These are phyloP conservation scores for Leptinotarsa texana DNA, from an alignment of 1,140 invertebrate genomes.

Conservation along the genomic window DNA sequence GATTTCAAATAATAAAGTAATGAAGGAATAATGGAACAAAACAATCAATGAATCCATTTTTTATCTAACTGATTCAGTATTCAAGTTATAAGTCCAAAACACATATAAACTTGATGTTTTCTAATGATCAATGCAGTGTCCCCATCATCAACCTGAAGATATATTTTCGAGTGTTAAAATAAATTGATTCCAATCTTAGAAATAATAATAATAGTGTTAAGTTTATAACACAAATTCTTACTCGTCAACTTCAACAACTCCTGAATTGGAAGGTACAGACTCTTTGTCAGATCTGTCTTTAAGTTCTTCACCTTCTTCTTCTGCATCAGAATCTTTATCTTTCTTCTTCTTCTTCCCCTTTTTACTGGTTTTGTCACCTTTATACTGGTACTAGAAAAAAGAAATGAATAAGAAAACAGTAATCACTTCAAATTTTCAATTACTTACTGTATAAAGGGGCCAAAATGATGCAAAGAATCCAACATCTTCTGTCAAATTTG, in stretches of 20 bases:
- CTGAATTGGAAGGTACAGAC: constrained; percentile 11
- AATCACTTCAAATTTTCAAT: background rate
- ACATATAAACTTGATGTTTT: background rate
- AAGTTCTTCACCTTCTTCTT: constrained; percentile 59
- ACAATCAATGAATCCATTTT: no score
- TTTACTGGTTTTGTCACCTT: constrained; percentile 63
- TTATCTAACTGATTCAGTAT: background rate
- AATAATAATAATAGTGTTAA: no score
- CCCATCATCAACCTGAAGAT: no score
- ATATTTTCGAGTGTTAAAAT: no score
- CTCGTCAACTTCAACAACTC: constrained; percentile 17
- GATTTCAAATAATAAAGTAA: no score
- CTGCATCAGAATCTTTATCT: constrained; percentile 75
- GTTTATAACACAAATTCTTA: background rate
- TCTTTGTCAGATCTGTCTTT: constrained; percentile 38
- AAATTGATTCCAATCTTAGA: no score
- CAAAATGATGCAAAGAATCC: constrained; percentile 98
- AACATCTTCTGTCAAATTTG: constrained; percentile 98
- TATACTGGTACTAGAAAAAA: constrained; percentile 73
- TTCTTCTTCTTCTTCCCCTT: constrained; percentile 80
- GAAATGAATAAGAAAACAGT: constrained; percentile 8
- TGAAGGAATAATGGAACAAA: no score
- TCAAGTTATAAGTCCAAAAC: background rate
- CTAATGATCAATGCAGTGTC: no score
- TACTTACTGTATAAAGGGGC: constrained; percentile 88